Percentiles rank a stretch among this genome's conserved stretches.
These are phyloP conservation scores for Myotis davidii DNA, from an alignment of 2,113 vertebrate genomes.

Conservation along the genomic window DNA sequence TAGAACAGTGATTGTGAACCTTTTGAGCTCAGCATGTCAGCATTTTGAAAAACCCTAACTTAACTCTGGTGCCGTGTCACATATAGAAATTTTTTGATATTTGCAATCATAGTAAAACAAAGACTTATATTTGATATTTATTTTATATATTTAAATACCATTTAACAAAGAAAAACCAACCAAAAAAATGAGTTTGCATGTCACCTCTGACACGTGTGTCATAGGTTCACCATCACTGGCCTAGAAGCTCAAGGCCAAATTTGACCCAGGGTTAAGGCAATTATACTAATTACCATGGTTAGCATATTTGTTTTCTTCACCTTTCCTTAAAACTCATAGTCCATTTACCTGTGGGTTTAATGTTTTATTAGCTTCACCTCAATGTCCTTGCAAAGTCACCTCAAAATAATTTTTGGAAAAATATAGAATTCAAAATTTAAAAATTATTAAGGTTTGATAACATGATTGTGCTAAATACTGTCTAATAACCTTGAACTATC, in stretches of 20 bases:
- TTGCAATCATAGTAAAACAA: too few species aligned
- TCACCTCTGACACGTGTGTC: too few species aligned
- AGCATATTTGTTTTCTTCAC: not conserved
- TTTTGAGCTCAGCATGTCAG: too few species aligned
- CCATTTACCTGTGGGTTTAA: not conserved
- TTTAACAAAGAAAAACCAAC: too few species aligned
- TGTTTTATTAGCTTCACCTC: not conserved
- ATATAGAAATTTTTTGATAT: too few species aligned
- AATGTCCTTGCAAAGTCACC: not conserved
- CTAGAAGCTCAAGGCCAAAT: not conserved
- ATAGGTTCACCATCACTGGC: too few species aligned
- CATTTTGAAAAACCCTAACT: too few species aligned
- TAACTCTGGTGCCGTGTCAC: too few species aligned
- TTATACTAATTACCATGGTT: not conserved
- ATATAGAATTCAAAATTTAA: not conserved
- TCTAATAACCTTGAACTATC: conserved; percentile 63
- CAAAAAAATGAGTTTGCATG: too few species aligned
- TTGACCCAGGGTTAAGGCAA: not conserved
- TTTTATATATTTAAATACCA: too few species aligned
- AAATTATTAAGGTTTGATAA: conserved; percentile 34
- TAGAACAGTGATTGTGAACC: not conserved
- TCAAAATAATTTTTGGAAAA: not conserved
- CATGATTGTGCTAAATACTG: conserved; percentile 1
- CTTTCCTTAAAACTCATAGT: not conserved
- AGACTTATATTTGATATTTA: too few species aligned